Conservation (phyloP, 2,888 invertebrate genomes). For the Apamea monoglypha region DNA sequence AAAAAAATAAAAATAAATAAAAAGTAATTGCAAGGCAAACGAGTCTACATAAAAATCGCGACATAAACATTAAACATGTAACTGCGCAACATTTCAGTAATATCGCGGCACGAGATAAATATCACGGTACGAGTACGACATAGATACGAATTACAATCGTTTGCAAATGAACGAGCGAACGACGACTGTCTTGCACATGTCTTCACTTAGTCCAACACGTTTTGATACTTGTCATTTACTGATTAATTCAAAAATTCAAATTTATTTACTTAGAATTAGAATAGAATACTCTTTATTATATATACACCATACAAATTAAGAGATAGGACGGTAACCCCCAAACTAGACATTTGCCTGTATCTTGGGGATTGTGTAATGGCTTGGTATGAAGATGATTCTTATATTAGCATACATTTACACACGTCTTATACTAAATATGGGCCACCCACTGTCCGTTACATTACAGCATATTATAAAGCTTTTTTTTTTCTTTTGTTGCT, state of each 20-base stretch:
- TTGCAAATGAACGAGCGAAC: slow-evolving; percentile 84
- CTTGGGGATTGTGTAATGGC: no score
- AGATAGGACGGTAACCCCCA: no score
- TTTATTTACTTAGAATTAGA: no score
- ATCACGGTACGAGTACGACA: slow-evolving; percentile 50
- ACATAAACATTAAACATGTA: slow-evolving; percentile 58
- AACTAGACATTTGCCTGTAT: no score
- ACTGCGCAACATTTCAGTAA: slow-evolving; percentile 62
- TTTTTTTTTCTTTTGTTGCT: background rate
- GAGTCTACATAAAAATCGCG: slow-evolving; percentile 54
- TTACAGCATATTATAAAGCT: background rate
- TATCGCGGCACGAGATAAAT: slow-evolving; percentile 48
- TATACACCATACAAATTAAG: no score
- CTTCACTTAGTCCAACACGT: slow-evolving; percentile 64
- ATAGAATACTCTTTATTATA: no score
- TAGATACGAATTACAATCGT: slow-evolving; percentile 83
- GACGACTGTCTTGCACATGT: slow-evolving; percentile 86
- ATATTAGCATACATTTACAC: background rate
- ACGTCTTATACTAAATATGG: background rate
- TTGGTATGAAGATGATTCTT: no score
- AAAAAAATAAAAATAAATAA: slow-evolving; percentile 44
- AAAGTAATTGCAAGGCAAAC: slow-evolving; percentile 48
- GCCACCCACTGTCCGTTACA: background rate
- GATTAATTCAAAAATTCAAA: no score
- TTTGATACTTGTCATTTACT: slow-evolving; percentile 75